A percentile compares a stretch with the other conserved stretches of the same genome.
Conservation (phyloP, 2,888 invertebrate genomes). For the Euclidia mi region DNA sequence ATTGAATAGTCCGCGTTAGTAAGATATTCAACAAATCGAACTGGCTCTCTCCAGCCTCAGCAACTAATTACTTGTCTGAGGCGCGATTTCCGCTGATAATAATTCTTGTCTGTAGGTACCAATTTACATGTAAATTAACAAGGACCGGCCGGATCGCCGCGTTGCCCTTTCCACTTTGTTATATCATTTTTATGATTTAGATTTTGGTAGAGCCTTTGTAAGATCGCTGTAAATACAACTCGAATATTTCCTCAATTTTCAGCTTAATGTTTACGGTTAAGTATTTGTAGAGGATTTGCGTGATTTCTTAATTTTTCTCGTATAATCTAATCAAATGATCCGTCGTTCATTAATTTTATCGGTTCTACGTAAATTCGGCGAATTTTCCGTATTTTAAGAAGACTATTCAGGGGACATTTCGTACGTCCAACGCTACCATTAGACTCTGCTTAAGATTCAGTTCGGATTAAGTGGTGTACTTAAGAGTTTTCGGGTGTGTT, state of each 20-base stretch:
- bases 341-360: slow-evolving; percentile 58
- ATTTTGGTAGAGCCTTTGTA: slow-evolving; percentile 39
- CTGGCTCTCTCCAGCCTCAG: slow-evolving; percentile 54
- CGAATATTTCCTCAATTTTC: slow-evolving; percentile 39
- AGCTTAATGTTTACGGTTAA: slow-evolving; percentile 30
- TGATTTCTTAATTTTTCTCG: slow-evolving; percentile 20
- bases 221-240: slow-evolving; percentile 37
- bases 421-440: slow-evolving; percentile 61
- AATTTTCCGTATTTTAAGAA: slow-evolving; percentile 45
- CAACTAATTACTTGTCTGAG: slow-evolving; percentile 72
- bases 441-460: slow-evolving; percentile 77
- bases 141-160: slow-evolving; percentile 39
- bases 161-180: slow-evolving; percentile 30
- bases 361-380: slow-evolving; percentile 51
- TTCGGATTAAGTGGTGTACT: slow-evolving; percentile 72
- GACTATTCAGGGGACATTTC: slow-evolving; percentile 51
- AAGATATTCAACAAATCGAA: slow-evolving; percentile 81
- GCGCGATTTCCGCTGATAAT: slow-evolving; percentile 66
- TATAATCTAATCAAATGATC: slow-evolving; percentile 34
- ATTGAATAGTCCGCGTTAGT: slow-evolving; percentile 80
- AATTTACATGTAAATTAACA: slow-evolving; percentile 60
- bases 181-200: slow-evolving; percentile 52
- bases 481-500: slow-evolving; percentile 69
- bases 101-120: slow-evolving; percentile 59
- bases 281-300: slow-evolving; percentile 13